A percentile compares a stretch with the other conserved stretches of the same genome.
Conservation (phyloP, 2,888 invertebrate genomes). For the Dorcus hopei region DNA sequence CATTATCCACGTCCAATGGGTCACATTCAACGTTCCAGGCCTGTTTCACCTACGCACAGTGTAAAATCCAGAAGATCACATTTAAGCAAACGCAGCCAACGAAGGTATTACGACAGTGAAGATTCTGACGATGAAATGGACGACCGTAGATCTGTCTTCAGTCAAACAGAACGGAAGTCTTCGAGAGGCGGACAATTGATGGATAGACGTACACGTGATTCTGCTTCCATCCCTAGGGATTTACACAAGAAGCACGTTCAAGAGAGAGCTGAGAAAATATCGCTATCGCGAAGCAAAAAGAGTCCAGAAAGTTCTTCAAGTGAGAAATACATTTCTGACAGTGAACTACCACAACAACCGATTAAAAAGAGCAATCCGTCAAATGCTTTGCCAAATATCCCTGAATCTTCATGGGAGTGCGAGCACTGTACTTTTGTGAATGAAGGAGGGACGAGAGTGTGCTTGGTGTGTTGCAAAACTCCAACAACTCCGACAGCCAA, state of each 20-base stretch:
- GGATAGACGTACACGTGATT: conserved; percentile 33
- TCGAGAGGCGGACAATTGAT: conserved; percentile 28
- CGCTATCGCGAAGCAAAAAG: conserved; percentile 30
- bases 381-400: conserved; percentile 47
- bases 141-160: conserved; percentile 43
- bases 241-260: conserved; percentile 25
- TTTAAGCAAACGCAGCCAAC: conserved; percentile 54
- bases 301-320: conserved; percentile 37
- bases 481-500: conserved; percentile 34
- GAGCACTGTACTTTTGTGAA: conserved; percentile 90
- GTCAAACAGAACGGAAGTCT: conserved; percentile 37
- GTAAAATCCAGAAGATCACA: conserved; percentile 68
- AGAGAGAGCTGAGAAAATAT: conserved; percentile 19
- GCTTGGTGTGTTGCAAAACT: conserved; percentile 84
- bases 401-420: conserved; percentile 73
- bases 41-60: conserved; percentile 67
- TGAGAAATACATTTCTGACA: conserved; percentile 38
- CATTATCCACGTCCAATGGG: conserved; percentile 34
- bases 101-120: conserved; percentile 49
- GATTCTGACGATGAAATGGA: conserved; percentile 49
- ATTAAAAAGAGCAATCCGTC: background rate
- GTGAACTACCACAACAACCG: conserved; percentile 27
- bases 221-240: conserved; percentile 41
- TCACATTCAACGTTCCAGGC: conserved; percentile 60
- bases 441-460: conserved; percentile 73